Conservation (phyloP, 2,113 vertebrate genomes). For the Rhynchomys soricoides region DNA sequence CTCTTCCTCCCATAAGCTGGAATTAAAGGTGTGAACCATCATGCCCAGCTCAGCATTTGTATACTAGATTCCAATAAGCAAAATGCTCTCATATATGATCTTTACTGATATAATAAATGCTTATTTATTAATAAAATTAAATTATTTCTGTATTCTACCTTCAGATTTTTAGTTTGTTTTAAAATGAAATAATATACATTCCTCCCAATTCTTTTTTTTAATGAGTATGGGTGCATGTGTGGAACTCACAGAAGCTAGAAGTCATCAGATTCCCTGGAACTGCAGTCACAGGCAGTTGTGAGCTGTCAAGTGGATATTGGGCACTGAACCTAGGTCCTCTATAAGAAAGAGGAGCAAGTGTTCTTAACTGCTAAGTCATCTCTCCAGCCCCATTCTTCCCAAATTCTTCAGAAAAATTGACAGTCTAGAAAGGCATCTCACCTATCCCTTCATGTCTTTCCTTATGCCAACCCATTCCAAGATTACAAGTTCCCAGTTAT, state of each 20-base stretch:
- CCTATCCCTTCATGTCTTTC: slow-evolving; percentile 51
- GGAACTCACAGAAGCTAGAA: neutral
- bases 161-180: slow-evolving; percentile 53
- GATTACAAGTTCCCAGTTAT: slow-evolving; percentile 37
- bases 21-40: neutral
- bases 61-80: slow-evolving; percentile 40
- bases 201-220: slow-evolving; percentile 14
- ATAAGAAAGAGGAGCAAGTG: too few species aligned
- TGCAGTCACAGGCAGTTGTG: neutral
- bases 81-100: slow-evolving; percentile 35
- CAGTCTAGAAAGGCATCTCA: slow-evolving; percentile 55
- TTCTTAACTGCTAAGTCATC: neutral
- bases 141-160: slow-evolving; percentile 26
- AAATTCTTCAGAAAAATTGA: slow-evolving; percentile 61
- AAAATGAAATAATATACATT: slow-evolving; percentile 56
- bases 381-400: neutral
- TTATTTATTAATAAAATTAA: slow-evolving; percentile 48
- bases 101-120: slow-evolving; percentile 47
- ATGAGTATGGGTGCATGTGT: neutral
- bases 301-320: neutral
- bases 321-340: neutral
- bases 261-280: neutral
- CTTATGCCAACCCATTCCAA: slow-evolving; percentile 36
- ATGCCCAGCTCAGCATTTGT: neutral
- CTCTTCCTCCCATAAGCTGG: neutral